Base-by-base conservation (phyloP, 2,888 invertebrate species). In the Hypselothyrea guttata region DNA sequence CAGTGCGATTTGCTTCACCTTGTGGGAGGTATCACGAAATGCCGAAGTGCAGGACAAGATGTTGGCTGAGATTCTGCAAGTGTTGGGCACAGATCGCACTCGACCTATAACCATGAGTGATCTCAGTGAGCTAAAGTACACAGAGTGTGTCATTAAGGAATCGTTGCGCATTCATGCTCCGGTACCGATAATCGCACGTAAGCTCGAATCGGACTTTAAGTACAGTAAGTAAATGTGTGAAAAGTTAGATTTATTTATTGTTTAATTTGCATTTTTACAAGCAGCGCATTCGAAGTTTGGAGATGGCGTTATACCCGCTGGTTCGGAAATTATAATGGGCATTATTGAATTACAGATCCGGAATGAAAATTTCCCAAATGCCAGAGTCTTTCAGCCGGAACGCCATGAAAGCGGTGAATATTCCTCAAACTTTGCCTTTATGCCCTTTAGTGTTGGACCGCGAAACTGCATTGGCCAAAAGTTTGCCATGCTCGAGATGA, bases 81-180 rank as follows among this genome's bases (percentile, higher is more conserved):
- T 89, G 0, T 30, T 86, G 4, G 88, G 86, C 34, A 55, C 49
- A 2, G 77, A 88, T 63, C 55, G 38, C 4, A 70, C n/a, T 1
- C 64, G 68, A 1, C 13, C 75, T 0, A 48, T 86, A 0, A 77
- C 48, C 28, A 59, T 77, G 18, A 42, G 67, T 0, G 74, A 84
- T 30, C 60, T 88, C 3, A 72, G 67, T 1, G 72, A 88, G 34
- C 56, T 88, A 1, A 87, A 86, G 59, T 88, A 88, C 28, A 88
- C 93, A 51, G 94, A 94, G 64, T 91, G 92, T 62, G 93, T 93
- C 51, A 92, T 94, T 28, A 94, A 94, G 83, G 94, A 94, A 85
- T 90, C 92, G 0, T 75, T 94, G 55, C 88, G 94, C 41, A 77
- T 93, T 11, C 92, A 91, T 72, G 94, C 94, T 0, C 92, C 93